phyloP scores from a whole-genome alignment of 2,888 invertebrate species.

The Bombyx huttoni region DNA sequence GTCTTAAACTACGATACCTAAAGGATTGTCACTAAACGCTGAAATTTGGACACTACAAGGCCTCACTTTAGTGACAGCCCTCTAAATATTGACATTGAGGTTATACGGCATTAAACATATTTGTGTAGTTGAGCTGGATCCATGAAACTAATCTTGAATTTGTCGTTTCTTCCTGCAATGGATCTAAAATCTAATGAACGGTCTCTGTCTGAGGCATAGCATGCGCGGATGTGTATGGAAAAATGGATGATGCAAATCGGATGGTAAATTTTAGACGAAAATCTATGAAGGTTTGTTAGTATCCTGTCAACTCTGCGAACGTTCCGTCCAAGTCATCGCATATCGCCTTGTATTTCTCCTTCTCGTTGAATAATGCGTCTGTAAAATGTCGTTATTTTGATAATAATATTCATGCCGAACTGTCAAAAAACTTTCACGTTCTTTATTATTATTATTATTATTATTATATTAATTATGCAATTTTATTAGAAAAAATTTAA shows the following conservation, averaged over 20 bases:
- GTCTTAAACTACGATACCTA: conserved; percentile 29
- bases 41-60: conserved; percentile 12
- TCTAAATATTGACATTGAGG: conserved; percentile 25
- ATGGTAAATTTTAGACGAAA: conserved; percentile 53
- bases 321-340: conserved; percentile 98
- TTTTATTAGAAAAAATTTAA: conserved; percentile 27
- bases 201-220: background rate
- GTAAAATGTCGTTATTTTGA: conserved; percentile 67
- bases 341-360: conserved; percentile 97
- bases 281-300: conserved; percentile 76
- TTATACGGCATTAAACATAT: conserved; percentile 33
- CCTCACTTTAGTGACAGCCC: conserved; percentile 25
- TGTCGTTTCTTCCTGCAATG: background rate
- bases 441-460: conserved; percentile 2
- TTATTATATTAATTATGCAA: conserved; percentile 6
- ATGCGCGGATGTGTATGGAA: conserved; percentile 9
- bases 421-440: background rate
- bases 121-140: conserved; percentile 8
- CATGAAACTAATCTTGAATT: conserved; percentile 12
- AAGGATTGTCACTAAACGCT: conserved; percentile 28
- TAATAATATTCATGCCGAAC: conserved; percentile 28
- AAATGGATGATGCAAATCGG: conserved; percentile 26
- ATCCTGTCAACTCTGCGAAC: conserved; percentile 97
- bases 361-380: conserved; percentile 88
- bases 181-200: too few species aligned